Conservation (phyloP, 1,140 invertebrate species). For the Amyelois transitella region DNA sequence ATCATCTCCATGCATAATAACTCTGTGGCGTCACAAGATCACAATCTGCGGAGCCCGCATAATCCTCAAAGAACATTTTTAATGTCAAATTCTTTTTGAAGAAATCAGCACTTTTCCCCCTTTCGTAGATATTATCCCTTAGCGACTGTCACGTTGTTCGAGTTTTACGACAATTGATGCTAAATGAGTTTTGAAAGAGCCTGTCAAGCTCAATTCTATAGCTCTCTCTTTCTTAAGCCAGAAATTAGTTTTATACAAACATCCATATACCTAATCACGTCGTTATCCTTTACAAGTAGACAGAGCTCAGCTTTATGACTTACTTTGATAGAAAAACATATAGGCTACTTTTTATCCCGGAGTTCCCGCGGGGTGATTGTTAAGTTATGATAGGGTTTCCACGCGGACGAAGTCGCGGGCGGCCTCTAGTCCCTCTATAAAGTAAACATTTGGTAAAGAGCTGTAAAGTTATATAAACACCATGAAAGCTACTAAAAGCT, state of each 20-base stretch:
- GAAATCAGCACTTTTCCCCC: not conserved
- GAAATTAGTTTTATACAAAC: too few species aligned
- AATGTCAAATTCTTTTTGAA: not conserved
- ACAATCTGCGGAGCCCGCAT: not conserved
- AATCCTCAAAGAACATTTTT: not conserved
- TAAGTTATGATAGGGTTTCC: too few species aligned
- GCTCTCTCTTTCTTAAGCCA: too few species aligned
- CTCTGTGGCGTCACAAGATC: not conserved
- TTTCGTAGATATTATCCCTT: not conserved
- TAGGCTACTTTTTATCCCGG: too few species aligned
- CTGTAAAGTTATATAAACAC: not conserved
- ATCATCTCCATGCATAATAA: not conserved
- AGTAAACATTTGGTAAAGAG: not conserved
- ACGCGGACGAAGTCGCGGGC: not conserved
- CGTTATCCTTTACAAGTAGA: too few species aligned
- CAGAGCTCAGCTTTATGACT: too few species aligned
- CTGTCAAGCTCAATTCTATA: not conserved
- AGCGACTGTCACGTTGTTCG: not conserved
- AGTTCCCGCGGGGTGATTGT: too few species aligned
- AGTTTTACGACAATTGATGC: not conserved
- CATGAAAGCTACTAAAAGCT: not conserved
- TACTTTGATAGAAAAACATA: too few species aligned
- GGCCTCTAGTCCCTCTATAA: not conserved
- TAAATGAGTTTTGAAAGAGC: not conserved
- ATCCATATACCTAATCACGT: too few species aligned